Percentiles rank a stretch among this genome's conserved stretches.
Conservation (phyloP, 2,888 invertebrate species). For the Pollenia amentaria region DNA sequence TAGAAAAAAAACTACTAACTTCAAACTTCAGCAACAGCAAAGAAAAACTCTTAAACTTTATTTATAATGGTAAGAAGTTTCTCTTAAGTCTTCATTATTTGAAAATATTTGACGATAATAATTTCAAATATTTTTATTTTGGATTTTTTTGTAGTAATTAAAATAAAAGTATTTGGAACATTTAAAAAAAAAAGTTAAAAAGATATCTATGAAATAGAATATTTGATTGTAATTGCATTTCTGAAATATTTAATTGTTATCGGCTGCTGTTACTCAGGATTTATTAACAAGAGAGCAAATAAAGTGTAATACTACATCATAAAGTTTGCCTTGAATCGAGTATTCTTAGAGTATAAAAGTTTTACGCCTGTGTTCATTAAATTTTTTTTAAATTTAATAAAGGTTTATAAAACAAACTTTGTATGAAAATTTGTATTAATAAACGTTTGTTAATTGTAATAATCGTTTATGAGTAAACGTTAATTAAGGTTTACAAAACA, state of each 20-base stretch:
- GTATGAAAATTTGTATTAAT: too few relatives aligned
- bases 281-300: not conserved
- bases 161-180: constrained; percentile 51
- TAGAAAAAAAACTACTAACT: not conserved
- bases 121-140: not conserved
- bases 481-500: too few relatives aligned
- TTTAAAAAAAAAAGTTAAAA: not conserved
- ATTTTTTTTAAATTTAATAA: too few relatives aligned
- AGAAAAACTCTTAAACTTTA: constrained; percentile 78
- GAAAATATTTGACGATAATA: constrained; percentile 2
- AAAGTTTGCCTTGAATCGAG: too few relatives aligned
- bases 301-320: not conserved
- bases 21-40: constrained; percentile 62
- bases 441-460: too few relatives aligned
- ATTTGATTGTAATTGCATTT: too few relatives aligned
- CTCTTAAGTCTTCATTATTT: constrained; percentile 31
- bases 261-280: too few relatives aligned
- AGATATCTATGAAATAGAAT: too few relatives aligned
- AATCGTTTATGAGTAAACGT: too few relatives aligned
- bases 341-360: not conserved
- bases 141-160: constrained; percentile 7
- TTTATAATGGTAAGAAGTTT: constrained; percentile 84
- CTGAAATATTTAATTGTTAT: too few relatives aligned
- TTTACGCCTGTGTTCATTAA: too few relatives aligned
- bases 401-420: too few relatives aligned